A percentile compares a stretch with the other conserved stretches of the same genome.
These are phyloP conservation scores for Daktulosphaira vitifoliae DNA, from an alignment of 1,140 invertebrate species.

Conservation along the genomic window DNA sequence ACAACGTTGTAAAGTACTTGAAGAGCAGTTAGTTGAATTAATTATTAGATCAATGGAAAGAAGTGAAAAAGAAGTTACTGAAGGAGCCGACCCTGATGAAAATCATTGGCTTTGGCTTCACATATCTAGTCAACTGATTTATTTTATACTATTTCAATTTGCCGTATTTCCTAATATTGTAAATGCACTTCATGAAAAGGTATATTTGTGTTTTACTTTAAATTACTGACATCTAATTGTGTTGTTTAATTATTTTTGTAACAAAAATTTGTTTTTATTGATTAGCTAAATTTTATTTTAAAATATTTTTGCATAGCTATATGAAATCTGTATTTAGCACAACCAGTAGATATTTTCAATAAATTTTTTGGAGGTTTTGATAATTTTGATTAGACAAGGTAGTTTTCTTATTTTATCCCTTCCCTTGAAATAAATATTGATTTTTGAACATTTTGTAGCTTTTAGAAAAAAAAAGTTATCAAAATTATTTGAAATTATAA, in stretches of 20 bases:
- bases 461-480: too few species aligned
- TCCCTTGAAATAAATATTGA: too few species aligned
- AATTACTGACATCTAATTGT: neutral
- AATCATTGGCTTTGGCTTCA: constrained; percentile 86
- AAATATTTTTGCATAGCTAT: too few species aligned
- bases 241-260: neutral
- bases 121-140: constrained; percentile 89
- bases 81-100: constrained; percentile 40
- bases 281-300: too few species aligned
- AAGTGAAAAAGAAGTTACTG: constrained; percentile 53
- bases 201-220: constrained; percentile 40
- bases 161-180: constrained; percentile 89
- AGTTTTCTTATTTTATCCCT: too few species aligned
- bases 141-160: constrained; percentile 91
- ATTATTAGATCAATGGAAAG: constrained; percentile 86
- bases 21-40: constrained; percentile 87
- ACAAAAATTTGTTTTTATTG: neutral
- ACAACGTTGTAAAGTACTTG: constrained; percentile 69
- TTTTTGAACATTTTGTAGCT: too few species aligned
- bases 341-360: neutral
- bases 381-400: too few species aligned
- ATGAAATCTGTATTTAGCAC: too few species aligned
- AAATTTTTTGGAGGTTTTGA: too few species aligned
- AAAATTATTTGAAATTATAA: too few species aligned
- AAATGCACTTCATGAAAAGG: constrained; percentile 75